Conservation (phyloP, 2,797 vertebrate species). For the Apogon talboti region DNA sequence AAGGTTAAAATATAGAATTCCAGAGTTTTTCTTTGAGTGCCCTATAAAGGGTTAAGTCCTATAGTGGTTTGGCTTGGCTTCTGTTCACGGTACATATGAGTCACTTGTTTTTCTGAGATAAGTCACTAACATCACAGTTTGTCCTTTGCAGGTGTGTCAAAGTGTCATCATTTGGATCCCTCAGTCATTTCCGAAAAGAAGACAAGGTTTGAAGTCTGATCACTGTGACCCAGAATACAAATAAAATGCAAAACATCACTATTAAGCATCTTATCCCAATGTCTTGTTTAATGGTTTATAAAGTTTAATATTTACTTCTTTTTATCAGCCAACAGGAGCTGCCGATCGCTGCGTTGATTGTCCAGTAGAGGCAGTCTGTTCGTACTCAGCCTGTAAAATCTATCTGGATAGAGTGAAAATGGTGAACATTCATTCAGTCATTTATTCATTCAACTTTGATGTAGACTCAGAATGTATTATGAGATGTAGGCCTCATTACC, state of each 20-base stretch:
- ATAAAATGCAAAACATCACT: background rate
- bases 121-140: conserved; percentile 28
- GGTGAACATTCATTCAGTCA: conserved; percentile 59
- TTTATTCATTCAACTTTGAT: no score
- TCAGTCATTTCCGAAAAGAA: conserved; percentile 84
- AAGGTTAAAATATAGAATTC: no score
- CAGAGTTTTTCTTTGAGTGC: no score
- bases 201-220: conserved; percentile 76
- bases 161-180: conserved; percentile 86
- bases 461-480: no score
- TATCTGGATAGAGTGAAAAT: conserved; percentile 82
- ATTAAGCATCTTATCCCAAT: background rate
- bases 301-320: background rate
- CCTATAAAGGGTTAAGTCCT: no score
- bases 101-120: background rate
- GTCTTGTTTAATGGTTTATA: background rate
- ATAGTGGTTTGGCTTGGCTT: background rate
- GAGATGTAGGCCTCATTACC: no score
- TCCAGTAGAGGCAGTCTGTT: conserved; percentile 80
- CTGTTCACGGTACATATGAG: background rate
- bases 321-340: conserved; percentile 82
- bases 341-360: conserved; percentile 85
- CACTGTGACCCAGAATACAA: background rate
- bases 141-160: conserved; percentile 82
- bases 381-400: conserved; percentile 88